Conservation (phyloP, 2,888 invertebrate genomes). For the Bimastos eiseni region DNA sequence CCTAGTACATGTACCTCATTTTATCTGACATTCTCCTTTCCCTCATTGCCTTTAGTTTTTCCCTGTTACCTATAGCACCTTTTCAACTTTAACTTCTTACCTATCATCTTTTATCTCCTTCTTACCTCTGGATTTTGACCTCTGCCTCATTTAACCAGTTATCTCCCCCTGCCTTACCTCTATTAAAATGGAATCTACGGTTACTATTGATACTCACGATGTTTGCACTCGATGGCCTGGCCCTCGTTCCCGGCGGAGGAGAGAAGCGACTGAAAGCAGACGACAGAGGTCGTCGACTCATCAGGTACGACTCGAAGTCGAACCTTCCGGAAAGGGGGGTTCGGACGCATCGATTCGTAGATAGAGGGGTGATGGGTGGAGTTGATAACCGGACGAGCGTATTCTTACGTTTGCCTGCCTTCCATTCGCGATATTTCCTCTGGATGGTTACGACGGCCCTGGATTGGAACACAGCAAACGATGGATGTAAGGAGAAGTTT, state of each 20-base stretch:
- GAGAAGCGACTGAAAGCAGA: slow-evolving; percentile 26
- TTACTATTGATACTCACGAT: not conserved
- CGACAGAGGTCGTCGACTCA: slow-evolving; percentile 49
- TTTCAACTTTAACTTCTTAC: too few relatives aligned
- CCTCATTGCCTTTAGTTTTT: too few relatives aligned
- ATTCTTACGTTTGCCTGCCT: slow-evolving; percentile 15
- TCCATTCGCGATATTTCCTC: slow-evolving; percentile 39
- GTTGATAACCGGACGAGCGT: not conserved
- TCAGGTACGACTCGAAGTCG: slow-evolving; percentile 49
- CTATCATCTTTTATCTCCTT: too few relatives aligned
- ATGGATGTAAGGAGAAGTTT: too few relatives aligned
- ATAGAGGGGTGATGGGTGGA: not conserved
- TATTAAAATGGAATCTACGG: too few relatives aligned
- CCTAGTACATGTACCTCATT: too few relatives aligned
- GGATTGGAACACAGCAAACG: not conserved
- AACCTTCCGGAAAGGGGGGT: slow-evolving; percentile 36
- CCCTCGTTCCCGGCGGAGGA: not conserved
- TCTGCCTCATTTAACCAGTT: too few relatives aligned
- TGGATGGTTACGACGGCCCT: slow-evolving; percentile 45
- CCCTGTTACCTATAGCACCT: too few relatives aligned
- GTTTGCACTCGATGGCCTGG: not conserved
- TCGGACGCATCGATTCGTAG: not conserved
- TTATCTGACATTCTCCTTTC: too few relatives aligned
- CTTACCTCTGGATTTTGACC: too few relatives aligned
- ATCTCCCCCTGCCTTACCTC: too few relatives aligned